Evolutionary conservation across 2,888 invertebrate species (phyloP).

Genomic region (Meiosimyza decipiens): DNA sequence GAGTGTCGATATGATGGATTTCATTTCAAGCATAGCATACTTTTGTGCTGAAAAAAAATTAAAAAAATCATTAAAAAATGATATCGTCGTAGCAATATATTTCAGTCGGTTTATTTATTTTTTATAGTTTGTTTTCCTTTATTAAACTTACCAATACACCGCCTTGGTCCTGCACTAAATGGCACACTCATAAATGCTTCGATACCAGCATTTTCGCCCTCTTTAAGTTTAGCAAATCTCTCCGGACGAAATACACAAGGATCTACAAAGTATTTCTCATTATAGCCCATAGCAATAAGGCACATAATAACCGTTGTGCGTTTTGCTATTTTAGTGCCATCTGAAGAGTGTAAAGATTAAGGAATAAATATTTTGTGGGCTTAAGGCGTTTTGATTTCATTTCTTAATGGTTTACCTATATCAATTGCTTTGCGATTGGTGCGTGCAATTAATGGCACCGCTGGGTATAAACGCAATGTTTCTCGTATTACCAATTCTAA

Average conservation of each 20-base stretch:
- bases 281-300: constrained; percentile 59
- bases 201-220: constrained; percentile 40
- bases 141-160: constrained; percentile 56
- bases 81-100: no score
- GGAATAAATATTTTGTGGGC: not conserved
- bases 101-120: not conserved
- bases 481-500: constrained; percentile 58
- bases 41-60: constrained; percentile 63
- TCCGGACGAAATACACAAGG: constrained; percentile 67
- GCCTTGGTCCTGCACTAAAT: constrained; percentile 74
- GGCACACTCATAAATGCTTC: constrained; percentile 70
- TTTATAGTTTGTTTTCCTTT: constrained; percentile 28
- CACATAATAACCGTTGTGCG: constrained; percentile 59
- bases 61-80: constrained; percentile 12
- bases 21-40: constrained; percentile 70
- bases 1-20: constrained; percentile 68
- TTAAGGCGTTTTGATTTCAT: not conserved
- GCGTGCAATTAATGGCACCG: constrained; percentile 59
- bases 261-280: constrained; percentile 57
- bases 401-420: constrained; percentile 52
- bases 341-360: constrained; percentile 42
- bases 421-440: constrained; percentile 57
- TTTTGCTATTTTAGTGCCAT: constrained; percentile 59
- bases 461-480: constrained; percentile 55
- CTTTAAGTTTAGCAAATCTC: constrained; percentile 45